Percentiles rank a stretch among this genome's conserved stretches.
phyloP scores from a whole-genome alignment of 2,888 invertebrate genomes.

The Neoascia interrupta region DNA sequence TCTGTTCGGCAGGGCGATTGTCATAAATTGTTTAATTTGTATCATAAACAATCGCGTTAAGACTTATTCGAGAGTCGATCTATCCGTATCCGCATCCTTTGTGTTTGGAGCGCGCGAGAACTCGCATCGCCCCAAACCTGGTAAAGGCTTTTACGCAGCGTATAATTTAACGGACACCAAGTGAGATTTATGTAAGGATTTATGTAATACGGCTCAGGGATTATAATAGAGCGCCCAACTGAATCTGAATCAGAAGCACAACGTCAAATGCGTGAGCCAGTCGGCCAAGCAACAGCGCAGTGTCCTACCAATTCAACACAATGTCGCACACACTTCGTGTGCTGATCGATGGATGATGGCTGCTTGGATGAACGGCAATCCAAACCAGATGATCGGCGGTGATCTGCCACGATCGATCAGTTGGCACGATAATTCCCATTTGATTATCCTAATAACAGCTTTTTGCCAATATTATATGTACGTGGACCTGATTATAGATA shows the following conservation, averaged over 20 bases:
- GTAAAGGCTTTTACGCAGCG: constrained; percentile 76
- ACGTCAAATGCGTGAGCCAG: constrained; percentile 48
- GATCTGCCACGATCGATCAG: constrained; percentile 74
- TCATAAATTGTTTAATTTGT: constrained; percentile 81
- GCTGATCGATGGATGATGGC: constrained; percentile 37
- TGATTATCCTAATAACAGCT: constrained; percentile 80
- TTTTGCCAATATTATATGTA: constrained; percentile 80
- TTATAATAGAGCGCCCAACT: constrained; percentile 66
- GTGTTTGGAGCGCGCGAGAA: constrained; percentile 27
- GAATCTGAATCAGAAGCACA: constrained; percentile 67
- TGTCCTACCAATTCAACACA: constrained; percentile 35
- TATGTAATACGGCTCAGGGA: constrained; percentile 62
- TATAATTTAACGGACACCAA: constrained; percentile 80
- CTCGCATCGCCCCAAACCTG: constrained; percentile 58
- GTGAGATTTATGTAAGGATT: constrained; percentile 79
- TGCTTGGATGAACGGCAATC: neutral
- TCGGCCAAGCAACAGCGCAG: constrained; percentile 3
- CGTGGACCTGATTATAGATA: constrained; percentile 80
- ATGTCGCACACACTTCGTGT: constrained; percentile 51
- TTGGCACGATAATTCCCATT: constrained; percentile 79
- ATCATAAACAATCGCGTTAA: constrained; percentile 80
- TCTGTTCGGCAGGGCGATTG: constrained; percentile 73
- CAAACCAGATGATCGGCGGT: constrained; percentile 59
- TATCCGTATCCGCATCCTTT: constrained; percentile 41
- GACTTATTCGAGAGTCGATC: constrained; percentile 70